Base-by-base conservation (phyloP, 1,140 invertebrate species). In the Matsumurasca onukii region DNA sequence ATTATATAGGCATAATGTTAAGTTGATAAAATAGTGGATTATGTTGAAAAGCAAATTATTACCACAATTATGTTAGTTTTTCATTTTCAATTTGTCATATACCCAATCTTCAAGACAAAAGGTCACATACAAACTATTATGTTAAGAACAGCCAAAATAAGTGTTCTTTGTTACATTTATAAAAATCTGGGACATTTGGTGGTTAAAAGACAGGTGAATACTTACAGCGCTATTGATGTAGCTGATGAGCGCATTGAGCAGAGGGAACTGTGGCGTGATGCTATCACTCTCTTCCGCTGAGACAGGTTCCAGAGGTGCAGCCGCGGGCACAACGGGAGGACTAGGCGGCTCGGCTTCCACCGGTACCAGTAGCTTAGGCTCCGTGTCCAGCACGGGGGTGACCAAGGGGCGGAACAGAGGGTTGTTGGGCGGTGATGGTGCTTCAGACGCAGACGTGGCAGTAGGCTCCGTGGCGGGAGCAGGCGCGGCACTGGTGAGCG, bases 221-320 rank as follows among this genome's bases (percentile, higher is more conserved):
- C 55, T 59, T 74, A 88, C 87, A 24, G 88, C 86, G 80, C 86
- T 89, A 72, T 87, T 83, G 61, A 89, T 80, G 74, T 89, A 86
- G 57, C 83, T 85, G 66, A 88, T 78, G 69, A 89, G 73, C 13
- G 87, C 77, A 79, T 88, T 86, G 64, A 89, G 78, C 48, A 89
- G 75, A 31, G 85, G 77, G 76, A 86, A 88, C 72, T 85, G 31
- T 55, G 49, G 39, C 5, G 31, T 22, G 25, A 25, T 55, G 57
- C 22, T 31, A 27, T 30, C 66, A 3, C 3, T 3, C 24, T 51
- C 17, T 3, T 9, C 9, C 57, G 30, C 30, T 24, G 24, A 9
- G n/a, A n/a, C n/a, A 20, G 17, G 17, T 5, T 27, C 22, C n/a
- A 34, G 30, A 9, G 30, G 2, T 12, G 29, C 3, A 25, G 25